Percentiles rank a stretch among this genome's conserved stretches.
phyloP scores from a whole-genome alignment of 2,888 invertebrate species.

The Tinea semifulvella region DNA sequence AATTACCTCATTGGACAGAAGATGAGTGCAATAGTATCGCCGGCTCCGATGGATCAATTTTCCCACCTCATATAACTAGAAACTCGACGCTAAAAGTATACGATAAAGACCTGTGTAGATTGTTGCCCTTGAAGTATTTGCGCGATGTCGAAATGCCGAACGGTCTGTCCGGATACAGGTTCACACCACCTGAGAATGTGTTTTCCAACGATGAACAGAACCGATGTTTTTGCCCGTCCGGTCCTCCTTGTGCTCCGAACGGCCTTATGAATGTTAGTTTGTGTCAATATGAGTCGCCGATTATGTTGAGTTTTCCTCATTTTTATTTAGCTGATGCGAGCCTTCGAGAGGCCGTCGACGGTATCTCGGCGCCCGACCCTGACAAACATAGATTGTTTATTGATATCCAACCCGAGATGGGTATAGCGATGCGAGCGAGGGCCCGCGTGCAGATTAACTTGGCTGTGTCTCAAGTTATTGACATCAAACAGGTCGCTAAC shows the following conservation, averaged over 20 bases:
- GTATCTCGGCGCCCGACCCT: conserved; percentile 80
- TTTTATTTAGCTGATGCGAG: conserved; percentile 87
- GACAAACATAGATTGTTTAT: conserved; percentile 86
- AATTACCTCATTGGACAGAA: conserved; percentile 79
- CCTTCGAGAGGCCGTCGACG: conserved; percentile 80
- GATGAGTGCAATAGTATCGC: conserved; percentile 82
- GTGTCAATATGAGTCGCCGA: conserved; percentile 91
- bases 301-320: conserved; percentile 91
- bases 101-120: conserved; percentile 89
- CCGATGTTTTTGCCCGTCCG: conserved; percentile 84
- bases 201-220: conserved; percentile 84
- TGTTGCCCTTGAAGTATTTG: conserved; percentile 70
- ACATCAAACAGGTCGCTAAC: conserved; percentile 91
- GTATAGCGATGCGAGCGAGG: conserved; percentile 82
- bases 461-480: conserved; percentile 87
- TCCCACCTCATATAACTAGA: conserved; percentile 85
- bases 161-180: conserved; percentile 79
- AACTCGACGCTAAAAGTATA: conserved; percentile 81
- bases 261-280: conserved; percentile 89
- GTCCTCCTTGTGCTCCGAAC: conserved; percentile 84
- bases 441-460: conserved; percentile 88
- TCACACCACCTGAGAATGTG: conserved; percentile 81
- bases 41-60: conserved; percentile 91
- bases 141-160: conserved; percentile 40
- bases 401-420: conserved; percentile 91